Base-by-base conservation (phyloP, 2,797 vertebrate species). In the Poeciliopsis paucimaculata region DNA sequence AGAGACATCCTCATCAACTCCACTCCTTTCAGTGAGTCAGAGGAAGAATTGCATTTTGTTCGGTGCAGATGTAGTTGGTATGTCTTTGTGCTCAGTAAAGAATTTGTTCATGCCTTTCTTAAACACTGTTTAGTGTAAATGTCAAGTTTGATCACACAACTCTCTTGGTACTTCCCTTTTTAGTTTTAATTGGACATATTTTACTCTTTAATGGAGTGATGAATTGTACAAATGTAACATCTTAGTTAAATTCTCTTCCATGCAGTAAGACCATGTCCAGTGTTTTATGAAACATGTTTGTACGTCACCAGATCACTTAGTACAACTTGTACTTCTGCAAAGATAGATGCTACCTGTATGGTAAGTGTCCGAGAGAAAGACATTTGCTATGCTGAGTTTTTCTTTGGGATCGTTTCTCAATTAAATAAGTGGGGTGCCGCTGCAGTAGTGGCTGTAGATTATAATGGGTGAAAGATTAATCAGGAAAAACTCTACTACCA, bases 401-500 rank as follows among this genome's bases (percentile, higher is more conserved):
- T 89, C 85, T 89, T 91, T 93, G 75, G 79, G 78, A 93, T 94
- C 86, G 77, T 95, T 94, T 87, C 89, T 94, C 90, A 95, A 95
- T 96, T 90, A 95, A 95, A 95, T 94, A 94, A 95, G 92, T 91
- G 86, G 88, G 84, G 87, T 85, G 89, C 87, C 64, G 82, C 83
- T 75, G 89, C 82, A 80, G 79, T 76, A 71, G 84, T 77, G 80
- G 83, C 89, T 90, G 86, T 75, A 72, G 72, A 90, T 87, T 90
- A 92, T 95, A 95, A 94, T 86, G 80, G 86, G 88, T 86, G 84
- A 92, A 90, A 94, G 86, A 96, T 96, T 94, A 94, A 95, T 96
- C 92, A 95, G 75, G 76, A 79, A 92, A 92, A 94, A 95, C 91
- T 90, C 84, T 93, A 94, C 95, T 95, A 94, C 88, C 80, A 77